Evolutionary conservation across 2,113 vertebrate species (phyloP).

Genomic region (Saccopteryx bilineata): DNA sequence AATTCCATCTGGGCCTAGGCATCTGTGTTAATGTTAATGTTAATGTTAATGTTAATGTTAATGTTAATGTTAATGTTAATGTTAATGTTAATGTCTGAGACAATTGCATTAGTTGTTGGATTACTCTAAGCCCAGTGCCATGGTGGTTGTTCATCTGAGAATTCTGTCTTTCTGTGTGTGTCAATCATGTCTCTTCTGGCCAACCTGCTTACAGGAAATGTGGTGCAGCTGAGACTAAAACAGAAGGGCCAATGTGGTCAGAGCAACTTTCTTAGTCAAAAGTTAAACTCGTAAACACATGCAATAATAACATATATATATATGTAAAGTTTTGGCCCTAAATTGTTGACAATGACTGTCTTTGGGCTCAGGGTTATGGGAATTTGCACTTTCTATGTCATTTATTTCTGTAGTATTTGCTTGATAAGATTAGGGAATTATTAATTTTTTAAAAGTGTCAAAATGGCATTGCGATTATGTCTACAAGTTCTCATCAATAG

Average conservation of each 20-base stretch:
- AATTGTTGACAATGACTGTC: not conserved
- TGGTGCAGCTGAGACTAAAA: not conserved
- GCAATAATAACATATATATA: not conserved
- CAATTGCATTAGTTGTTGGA: not conserved
- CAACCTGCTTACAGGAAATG: not conserved
- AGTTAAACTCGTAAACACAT: not conserved
- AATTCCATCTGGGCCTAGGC: not conserved
- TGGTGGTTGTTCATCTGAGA: not conserved
- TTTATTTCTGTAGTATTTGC: conserved; percentile 30
- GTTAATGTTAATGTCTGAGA: not conserved
- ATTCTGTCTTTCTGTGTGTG: not conserved
- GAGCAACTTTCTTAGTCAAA: conserved; percentile 19
- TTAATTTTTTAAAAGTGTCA: conserved; percentile 20
- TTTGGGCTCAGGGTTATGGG: not conserved
- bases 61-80: not conserved
- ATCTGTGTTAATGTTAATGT: not conserved
- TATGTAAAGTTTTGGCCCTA: not conserved
- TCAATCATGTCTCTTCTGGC: not conserved
- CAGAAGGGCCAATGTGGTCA: not conserved
- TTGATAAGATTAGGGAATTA: not conserved
- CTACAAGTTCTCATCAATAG: conserved; percentile 46
- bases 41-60: not conserved
- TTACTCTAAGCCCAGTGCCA: not conserved
- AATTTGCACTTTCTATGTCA: not conserved
- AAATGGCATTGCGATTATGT: not conserved